These are phyloP conservation scores for Zele albiditarsus DNA, from an alignment of 2,888 invertebrate genomes.

Conservation along the genomic window DNA sequence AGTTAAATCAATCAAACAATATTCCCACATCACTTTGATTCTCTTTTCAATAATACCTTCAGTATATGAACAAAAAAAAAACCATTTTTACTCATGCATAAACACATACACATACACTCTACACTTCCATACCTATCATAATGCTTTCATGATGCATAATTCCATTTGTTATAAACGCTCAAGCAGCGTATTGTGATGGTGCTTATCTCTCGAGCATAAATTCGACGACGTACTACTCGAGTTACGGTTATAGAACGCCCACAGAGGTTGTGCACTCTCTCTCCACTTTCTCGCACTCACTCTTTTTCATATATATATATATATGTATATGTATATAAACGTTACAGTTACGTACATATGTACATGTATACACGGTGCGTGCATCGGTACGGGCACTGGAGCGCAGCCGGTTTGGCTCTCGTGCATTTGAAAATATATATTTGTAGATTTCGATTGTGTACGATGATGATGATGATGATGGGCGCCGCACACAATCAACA, in stretches of 20 bases:
- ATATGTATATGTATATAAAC: neutral
- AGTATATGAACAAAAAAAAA: neutral
- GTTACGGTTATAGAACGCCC: slow-evolving; percentile 13
- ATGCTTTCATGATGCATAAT: slow-evolving; percentile 5
- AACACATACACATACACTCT: neutral
- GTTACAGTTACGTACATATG: neutral
- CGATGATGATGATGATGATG: neutral
- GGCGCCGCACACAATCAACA: neutral
- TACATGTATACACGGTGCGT: neutral
- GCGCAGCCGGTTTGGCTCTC: neutral
- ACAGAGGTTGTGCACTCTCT: neutral
- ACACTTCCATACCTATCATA: neutral
- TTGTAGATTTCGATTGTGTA: neutral
- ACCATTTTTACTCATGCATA: neutral
- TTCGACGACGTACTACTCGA: slow-evolving; percentile 10
- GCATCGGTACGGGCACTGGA: neutral
- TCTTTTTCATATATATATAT: neutral
- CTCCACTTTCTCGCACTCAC: neutral
- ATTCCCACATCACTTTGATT: too few relatives aligned
- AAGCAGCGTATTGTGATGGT: neutral
- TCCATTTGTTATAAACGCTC: slow-evolving; percentile 1
- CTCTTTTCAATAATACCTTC: too few relatives aligned
- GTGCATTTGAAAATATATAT: neutral
- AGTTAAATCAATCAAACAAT: too few relatives aligned
- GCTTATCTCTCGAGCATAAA: slow-evolving; percentile 6